Evolutionary conservation across 2,113 vertebrate species (phyloP).

Genomic region (Cyanoderma ruficeps): DNA sequence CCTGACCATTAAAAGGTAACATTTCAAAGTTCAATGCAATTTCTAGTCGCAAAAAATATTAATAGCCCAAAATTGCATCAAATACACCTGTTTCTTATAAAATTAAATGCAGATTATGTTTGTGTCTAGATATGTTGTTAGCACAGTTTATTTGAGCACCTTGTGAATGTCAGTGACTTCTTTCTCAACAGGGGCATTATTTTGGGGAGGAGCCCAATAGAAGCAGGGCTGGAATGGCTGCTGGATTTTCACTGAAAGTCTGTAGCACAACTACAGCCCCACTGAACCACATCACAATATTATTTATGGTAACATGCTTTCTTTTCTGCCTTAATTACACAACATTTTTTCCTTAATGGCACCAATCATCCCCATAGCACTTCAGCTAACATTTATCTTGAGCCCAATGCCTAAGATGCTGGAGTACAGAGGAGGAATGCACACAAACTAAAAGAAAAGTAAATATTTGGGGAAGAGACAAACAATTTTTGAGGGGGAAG

Average conservation of each 20-base stretch:
- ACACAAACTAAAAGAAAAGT: not conserved
- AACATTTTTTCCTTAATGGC: not conserved
- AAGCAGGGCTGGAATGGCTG: not conserved
- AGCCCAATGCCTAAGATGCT: not conserved
- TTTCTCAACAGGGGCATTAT: not conserved
- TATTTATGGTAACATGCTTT: not conserved
- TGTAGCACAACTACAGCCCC: not conserved
- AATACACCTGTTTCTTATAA: not conserved
- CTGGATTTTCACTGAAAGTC: not conserved
- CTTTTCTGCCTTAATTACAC: not conserved
- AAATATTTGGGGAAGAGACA: conserved; percentile 27
- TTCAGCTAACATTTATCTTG: not conserved
- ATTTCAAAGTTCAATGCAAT: rapidly evolving
- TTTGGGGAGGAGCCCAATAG: not conserved
- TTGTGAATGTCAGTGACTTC: not conserved
- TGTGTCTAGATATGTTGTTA: not conserved
- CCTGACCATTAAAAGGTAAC: not conserved
- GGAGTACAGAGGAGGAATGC: not conserved
- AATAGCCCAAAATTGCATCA: not conserved
- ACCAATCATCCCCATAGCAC: not conserved
- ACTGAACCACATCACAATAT: not conserved
- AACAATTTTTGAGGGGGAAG: not conserved
- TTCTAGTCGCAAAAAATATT: not conserved
- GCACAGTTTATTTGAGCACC: not conserved
- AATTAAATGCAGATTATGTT: not conserved